A percentile compares a stretch with the other conserved stretches of the same genome.
phyloP scores from a whole-genome alignment of 2,797 vertebrate genomes.

The Falco rusticolus region DNA sequence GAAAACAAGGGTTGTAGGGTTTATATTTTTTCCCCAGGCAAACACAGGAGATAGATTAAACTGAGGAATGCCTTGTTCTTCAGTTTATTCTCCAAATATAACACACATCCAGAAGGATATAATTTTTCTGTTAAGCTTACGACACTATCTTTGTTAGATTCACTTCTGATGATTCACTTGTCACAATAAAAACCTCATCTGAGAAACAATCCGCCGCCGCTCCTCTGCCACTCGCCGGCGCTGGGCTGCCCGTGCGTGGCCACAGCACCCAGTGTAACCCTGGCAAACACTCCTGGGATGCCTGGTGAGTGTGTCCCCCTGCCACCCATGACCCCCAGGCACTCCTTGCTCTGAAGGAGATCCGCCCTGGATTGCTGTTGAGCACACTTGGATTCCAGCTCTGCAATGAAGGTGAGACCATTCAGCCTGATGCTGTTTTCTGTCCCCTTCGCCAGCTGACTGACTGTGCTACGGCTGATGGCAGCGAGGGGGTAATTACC shows the following conservation, averaged over 20 bases:
- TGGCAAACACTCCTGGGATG: rapidly evolving
- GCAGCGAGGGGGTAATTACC: not conserved
- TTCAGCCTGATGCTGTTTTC: not conserved
- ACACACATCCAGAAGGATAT: not conserved
- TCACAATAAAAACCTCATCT: not conserved
- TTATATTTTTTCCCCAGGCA: not conserved
- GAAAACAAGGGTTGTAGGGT: not conserved
- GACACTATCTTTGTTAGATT: not conserved
- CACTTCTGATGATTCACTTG: slow-evolving; percentile 5
- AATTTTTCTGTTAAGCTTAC: slow-evolving; percentile 11
- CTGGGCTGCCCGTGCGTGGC: not conserved
- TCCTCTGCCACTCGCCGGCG: rapidly evolving
- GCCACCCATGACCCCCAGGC: rapidly evolving
- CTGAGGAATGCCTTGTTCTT: not conserved
- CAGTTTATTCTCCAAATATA: not conserved
- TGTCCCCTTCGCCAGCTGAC: not conserved
- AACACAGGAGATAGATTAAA: not conserved
- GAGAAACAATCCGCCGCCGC: rapidly evolving
- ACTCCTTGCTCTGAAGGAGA: rapidly evolving
- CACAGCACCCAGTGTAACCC: rapidly evolving
- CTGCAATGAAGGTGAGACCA: rapidly evolving
- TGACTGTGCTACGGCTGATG: not conserved
- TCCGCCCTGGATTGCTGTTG: not conserved
- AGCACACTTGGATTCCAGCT: rapidly evolving
- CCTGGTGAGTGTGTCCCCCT: rapidly evolving